Base-by-base conservation (phyloP, 2,888 invertebrate species). In the Harpagoxenus sublaevis region DNA sequence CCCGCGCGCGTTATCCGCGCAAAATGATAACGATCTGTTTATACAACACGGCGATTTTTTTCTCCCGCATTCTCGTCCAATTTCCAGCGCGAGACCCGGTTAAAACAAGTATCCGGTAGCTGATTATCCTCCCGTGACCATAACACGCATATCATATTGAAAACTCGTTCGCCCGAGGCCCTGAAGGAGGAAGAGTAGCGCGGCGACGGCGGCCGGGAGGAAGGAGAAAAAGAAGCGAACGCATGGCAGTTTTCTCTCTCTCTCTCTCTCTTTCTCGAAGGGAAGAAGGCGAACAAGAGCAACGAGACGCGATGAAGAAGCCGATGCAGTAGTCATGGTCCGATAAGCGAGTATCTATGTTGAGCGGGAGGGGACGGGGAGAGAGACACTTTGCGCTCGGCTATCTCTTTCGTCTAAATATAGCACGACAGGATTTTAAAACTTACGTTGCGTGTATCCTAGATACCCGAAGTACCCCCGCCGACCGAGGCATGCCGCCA, bases 341-440 rank as follows among this genome's bases (percentile, higher is more conserved):
- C 91, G 90, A 91, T 91, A 91, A 92, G 89, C 89, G 86, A 82
- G 89, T 90, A 90, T 91, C 90, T 89, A 88, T 91, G 90, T 88
- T 73, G 85, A 66, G 73, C 60, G 81, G 45, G 48, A 18, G 35
- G 77, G 5, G 60, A 4, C n/a, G 15, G 45, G 15, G 10, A 23
- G 84, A 73, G 88, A 84, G 92, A 92, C 92, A 92, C 90, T 92
- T 89, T 88, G 83, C 86, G 79, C 79, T 78, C 73, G 84, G 86
- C 85, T 86, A 92, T 91, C 89, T 91, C 89, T 87, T 35, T 35
- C 87, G 89, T 90, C 92, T 93, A 92, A 93, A 93, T 93, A 93
- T 92, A 92, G 90, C 90, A 87, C 77, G 82, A 85, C 51, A 75
- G 53, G 86, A 86, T 89, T 89, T 90, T 89, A 88, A 88, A 86